Base-by-base conservation (phyloP, 2,113 vertebrate species). In the Epinephelus fuscoguttatus region DNA sequence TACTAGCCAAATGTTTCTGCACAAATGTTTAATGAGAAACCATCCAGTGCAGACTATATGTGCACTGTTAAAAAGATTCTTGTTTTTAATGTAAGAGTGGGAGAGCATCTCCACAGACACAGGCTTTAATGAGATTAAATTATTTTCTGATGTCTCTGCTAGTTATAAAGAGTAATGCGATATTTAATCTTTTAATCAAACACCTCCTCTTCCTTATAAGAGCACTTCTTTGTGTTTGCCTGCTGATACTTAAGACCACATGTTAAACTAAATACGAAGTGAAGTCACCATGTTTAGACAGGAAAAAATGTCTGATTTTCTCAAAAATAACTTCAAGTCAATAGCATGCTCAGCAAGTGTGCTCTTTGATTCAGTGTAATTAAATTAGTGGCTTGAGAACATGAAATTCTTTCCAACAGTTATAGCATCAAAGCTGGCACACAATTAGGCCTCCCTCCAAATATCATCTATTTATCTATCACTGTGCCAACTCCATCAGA, bases 371-470 rank as follows among this genome's bases (percentile, higher is more conserved):
- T 69, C 23, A 13, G 9, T 18, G 25, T 72, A 62, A 79, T 76
- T 27, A 64, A 87, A 91, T 85, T 19, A 81, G 77, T 75, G 75
- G 40, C 56, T 75, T 71, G 40, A 83, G 77, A 82, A 70, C 73
- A 62, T 61, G 63, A 77, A 37, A 68, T 70, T 81, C 52, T 72
- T 59, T 78, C 61, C 59, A 27, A 68, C 37, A 80, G 73, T 56
- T 75, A 25, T 17, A 74, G 75, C 82, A 80, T 89, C 88, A 89
- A 89, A 89, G 78, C 85, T 68, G 77, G 56, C 13, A 47, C 59
- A 77, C 62, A 80, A 81, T 86, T 88, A 82, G 82, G 70, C 78
- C n/a, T 57, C 50, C 69, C 70, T 80, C 85, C 78, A 86, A 86
- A 77, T 70, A 79, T 63, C 62, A 64, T 84, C 73, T 61, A 37